Evolutionary conservation across 2,113 vertebrate genomes (phyloP), one percentile per base, ranked within the genome.

Genomic region (Excalfactoria chinensis): DNA sequence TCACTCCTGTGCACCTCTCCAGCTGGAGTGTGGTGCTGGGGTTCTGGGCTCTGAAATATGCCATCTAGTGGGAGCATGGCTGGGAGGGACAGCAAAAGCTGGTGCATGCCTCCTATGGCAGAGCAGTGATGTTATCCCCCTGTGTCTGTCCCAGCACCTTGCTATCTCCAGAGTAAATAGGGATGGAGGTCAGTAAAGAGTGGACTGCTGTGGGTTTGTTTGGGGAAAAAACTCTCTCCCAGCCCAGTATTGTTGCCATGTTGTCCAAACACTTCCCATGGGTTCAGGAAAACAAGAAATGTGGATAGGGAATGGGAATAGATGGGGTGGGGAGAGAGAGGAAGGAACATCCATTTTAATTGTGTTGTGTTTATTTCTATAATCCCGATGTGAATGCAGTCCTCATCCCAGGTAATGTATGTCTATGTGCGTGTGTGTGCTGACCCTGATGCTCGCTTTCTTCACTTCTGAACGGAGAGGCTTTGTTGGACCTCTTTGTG

Each of bases 401-500:
- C 97, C 98, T 97, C 97, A 98, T 98, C 95, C 98, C 98, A 98
- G 98, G 98, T 98, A 98, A 98, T 60, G 81, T 87, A 71, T 10
- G 34, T 96, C 51, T 92, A 4, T 79, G 91, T 93, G 37, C 37
- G 80, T 84, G 94, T 28, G 87, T 95, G 95, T 98, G 93, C 86
- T 93, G 92, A 88, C 83, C 92, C 86, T 77, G 81, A 73, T 20
- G 66, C 93, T 90, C 28, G 2, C 81, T 94, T 80, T 93, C 81
- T 92, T 70, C 70, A 79, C 89, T 76, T 71, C 63, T 74, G 14
- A 86, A 49, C 59, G 10, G 59, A 94, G 92, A 77, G 67, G 40
- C 72, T 92, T 90, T 95, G 84, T 86, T 95, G 94, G 85, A 77
- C 91, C 78, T 93, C 55, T 87, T 93, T 30, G 86, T 88, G 84